A percentile compares a stretch with the other conserved stretches of the same genome.
These are phyloP conservation scores for Montipora capricornis DNA, from an alignment of 64 coral and sea anemone genomes.

Conservation along the genomic window DNA sequence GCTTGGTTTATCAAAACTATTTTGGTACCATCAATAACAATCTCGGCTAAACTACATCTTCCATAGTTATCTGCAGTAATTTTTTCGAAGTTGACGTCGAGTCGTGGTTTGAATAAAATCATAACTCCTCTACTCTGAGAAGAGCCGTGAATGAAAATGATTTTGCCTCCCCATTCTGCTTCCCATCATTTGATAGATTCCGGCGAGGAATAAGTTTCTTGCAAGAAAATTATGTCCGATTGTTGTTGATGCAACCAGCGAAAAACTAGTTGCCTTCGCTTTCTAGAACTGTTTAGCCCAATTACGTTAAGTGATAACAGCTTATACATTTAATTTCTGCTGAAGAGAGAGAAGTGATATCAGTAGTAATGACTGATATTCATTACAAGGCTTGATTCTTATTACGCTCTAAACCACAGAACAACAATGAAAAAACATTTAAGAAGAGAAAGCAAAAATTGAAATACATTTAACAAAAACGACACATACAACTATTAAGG, in stretches of 20 bases:
- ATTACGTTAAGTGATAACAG: conserved; percentile 34
- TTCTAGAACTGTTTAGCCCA: conserved; percentile 42
- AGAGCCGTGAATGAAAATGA: conserved; percentile 48
- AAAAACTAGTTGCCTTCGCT: conserved; percentile 38
- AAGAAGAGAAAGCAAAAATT: not conserved
- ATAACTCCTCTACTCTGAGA: conserved; percentile 48
- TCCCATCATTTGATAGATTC: conserved; percentile 21
- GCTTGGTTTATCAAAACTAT: conserved; percentile 44
- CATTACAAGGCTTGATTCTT: too few species aligned
- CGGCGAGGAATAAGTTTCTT: not conserved
- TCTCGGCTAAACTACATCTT: conserved; percentile 45
- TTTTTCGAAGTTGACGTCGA: conserved; percentile 37
- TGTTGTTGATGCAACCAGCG: conserved; percentile 23
- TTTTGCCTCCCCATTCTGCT: conserved; percentile 45
- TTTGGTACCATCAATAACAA: not conserved
- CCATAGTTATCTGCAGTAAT: conserved; percentile 11
- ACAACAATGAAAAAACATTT: too few species aligned
- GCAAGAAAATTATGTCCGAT: conserved; percentile 40
- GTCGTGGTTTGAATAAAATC: conserved; percentile 38
- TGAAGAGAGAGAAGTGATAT: not conserved
- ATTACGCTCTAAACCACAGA: too few species aligned
- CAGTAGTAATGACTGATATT: not conserved
- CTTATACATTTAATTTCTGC: conserved; percentile 31
- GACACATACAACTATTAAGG: not conserved
- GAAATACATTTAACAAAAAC: too few species aligned